Base-by-base conservation (phyloP, 2,113 vertebrate genomes). In the Gasterosteus aculeatus region DNA sequence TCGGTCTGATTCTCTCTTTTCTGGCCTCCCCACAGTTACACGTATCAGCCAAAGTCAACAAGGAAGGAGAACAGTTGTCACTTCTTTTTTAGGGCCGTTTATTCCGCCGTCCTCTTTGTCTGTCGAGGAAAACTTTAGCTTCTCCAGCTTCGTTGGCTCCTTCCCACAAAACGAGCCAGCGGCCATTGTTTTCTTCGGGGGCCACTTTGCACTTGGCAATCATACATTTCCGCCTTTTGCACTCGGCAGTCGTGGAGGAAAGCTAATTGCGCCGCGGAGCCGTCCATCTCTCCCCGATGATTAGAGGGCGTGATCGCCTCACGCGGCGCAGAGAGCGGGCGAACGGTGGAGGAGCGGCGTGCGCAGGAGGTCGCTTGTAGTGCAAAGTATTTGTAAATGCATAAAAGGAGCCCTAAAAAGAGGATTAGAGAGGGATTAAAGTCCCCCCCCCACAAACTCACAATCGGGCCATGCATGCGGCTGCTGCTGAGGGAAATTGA, bases 151-250 rank as follows among this genome's bases (percentile, higher is more conserved):
- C 56, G 81, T 75, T 79, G 47, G 11, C 64, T 12, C 70, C 39
- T 67, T 69, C 65, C 42, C 46, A 49, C 47, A 81, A 72, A 35
- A 38, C 54, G 4, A 63, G 49, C 56, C 72, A 66, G 68, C 80
- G 60, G 80, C 72, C 62, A 77, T 87, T 88, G 81, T 88, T 85
- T 85, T 75, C 56, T 67, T 59, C 77, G 59, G 64, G 22, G 51
- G 81, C 75, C 39, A 64, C 72, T 77, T 73, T 39, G 59, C 63
- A 70, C 78, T 76, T 79, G 47, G 67, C 69, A 79, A 7, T 64
- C 66, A 64, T 67, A 79, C 82, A 82, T 84, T 82, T 29, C 60
- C 81, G 68, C 69, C 0, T 74, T 26, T 58, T 72, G 75, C 42
- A 67, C 80, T 78, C 71, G 80, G 59, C 73, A 74, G 77, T 85